Evolutionary conservation across 2,888 invertebrate genomes (phyloP).

Genomic region (Lypha dubia): DNA sequence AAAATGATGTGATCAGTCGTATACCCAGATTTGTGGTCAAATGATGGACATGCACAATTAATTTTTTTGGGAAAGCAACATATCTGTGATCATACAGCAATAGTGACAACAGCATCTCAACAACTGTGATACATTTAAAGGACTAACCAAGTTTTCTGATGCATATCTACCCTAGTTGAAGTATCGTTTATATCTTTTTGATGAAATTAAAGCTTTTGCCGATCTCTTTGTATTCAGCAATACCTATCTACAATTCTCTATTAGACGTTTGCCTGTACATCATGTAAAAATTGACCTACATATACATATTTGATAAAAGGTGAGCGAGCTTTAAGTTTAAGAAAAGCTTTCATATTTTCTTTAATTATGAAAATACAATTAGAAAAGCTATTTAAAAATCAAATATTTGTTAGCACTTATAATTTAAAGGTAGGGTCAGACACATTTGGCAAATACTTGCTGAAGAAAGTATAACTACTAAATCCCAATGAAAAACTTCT

Average conservation of each 20-base stretch:
- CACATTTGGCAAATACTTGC: too few relatives aligned
- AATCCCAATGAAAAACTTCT: too few relatives aligned
- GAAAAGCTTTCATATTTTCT: not conserved
- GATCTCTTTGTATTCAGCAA: not conserved
- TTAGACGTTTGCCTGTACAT: too few relatives aligned
- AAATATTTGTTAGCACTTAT: not conserved
- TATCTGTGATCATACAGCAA: constrained; percentile 26
- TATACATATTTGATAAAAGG: too few relatives aligned
- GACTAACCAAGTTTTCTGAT: not conserved
- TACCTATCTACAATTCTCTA: too few relatives aligned
- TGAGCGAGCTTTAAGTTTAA: not conserved
- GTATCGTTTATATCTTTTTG: not conserved
- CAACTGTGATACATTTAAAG: not conserved
- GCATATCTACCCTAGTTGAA: not conserved
- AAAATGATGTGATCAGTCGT: not conserved
- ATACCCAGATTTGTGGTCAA: not conserved
- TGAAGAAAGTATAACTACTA: too few relatives aligned
- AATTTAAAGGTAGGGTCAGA: too few relatives aligned
- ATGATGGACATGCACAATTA: not conserved
- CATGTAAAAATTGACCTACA: too few relatives aligned
- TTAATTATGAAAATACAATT: not conserved
- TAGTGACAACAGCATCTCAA: not conserved
- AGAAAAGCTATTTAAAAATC: not conserved
- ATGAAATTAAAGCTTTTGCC: not conserved
- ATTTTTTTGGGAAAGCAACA: not conserved